Base-by-base conservation (phyloP, 2,113 vertebrate species). In the Saccopteryx leptura region DNA sequence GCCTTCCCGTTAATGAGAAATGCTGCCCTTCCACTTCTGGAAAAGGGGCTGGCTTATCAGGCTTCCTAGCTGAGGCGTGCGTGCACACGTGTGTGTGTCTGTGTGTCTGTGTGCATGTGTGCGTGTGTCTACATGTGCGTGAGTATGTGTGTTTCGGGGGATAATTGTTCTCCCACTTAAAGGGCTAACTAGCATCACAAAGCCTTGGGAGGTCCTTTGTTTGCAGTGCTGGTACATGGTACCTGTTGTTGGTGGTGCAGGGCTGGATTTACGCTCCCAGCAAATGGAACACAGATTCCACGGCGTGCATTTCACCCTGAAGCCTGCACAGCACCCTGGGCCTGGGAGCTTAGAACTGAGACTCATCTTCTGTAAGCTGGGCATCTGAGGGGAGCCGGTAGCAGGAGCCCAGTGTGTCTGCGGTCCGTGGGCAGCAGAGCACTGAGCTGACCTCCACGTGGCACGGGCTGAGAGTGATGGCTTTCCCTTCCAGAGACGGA, bases 1-100 rank as follows among this genome's bases (percentile, higher is more conserved):
- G 75, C 97, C 31, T 87, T 87, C 74, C 58, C 56, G 23, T 23
- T 78, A 81, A 84, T 79, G 88, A 85, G 56, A 56, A 8, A 17
- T 5, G 28, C 71, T 17, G 4, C 66, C 79, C 91, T 93, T 39
- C 85, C 28, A 3, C 76, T 60, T 52, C 84, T 96, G 54, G 0
- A 90, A 26, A 66, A 21, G 1, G 9, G 63, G 26, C 54, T 71
- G 63, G 78, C 76, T 95, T 76, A 46, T 14, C n/a, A 24, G 33
- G 33, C 46, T 79, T 89, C 13, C 76, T 68, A 18, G 1, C n/a
- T 58, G 9, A 52, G 58, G 33, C 11, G 6, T 21, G 23, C 88
- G 31, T 39, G n/a, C n/a, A n/a, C n/a, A n/a, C n/a, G 7, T 75
- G 11, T 91, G 56, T 69, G 52, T 82, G 75, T 91, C 18, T 58